phyloP scores from a whole-genome alignment of 2,888 invertebrate genomes.

The Acanthosepion esculentum region DNA sequence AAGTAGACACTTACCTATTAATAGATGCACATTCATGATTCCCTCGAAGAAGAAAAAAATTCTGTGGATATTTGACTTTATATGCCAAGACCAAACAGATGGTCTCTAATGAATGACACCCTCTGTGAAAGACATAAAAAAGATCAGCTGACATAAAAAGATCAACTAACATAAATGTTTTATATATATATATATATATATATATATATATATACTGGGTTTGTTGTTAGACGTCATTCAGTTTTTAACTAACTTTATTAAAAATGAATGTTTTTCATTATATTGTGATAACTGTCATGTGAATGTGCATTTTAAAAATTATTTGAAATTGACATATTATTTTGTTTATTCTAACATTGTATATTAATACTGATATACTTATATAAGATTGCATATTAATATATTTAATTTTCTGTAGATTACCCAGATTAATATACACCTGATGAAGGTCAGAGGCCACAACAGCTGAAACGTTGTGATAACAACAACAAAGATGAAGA shows the following conservation, averaged over 20 bases:
- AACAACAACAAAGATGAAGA: too few relatives aligned
- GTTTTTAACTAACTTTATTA: background rate
- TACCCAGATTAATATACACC: too few relatives aligned
- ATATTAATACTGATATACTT: too few relatives aligned
- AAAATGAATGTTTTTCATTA: background rate
- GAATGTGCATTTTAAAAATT: too few relatives aligned
- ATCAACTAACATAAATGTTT: background rate
- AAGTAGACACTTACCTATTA: conserved; percentile 75
- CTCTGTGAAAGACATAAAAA: conserved; percentile 69
- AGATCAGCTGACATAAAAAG: background rate
- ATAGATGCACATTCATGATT: conserved; percentile 79
- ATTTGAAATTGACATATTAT: too few relatives aligned
- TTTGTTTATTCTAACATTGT: too few relatives aligned
- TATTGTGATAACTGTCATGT: background rate
- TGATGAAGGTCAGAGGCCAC: too few relatives aligned
- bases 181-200: background rate
- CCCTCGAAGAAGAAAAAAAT: conserved; percentile 78
- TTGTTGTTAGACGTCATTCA: too few relatives aligned
- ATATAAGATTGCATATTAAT: too few relatives aligned
- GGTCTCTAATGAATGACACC: conserved; percentile 77
- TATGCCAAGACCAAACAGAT: conserved; percentile 77
- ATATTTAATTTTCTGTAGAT: too few relatives aligned
- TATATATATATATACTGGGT: background rate
- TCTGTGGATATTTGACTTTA: conserved; percentile 79
- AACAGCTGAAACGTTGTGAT: too few relatives aligned